Evolutionary conservation across 1,140 invertebrate genomes (phyloP), one percentile per base, ranked within the genome.

Genomic region (Phenacoccus solenopsis): DNA sequence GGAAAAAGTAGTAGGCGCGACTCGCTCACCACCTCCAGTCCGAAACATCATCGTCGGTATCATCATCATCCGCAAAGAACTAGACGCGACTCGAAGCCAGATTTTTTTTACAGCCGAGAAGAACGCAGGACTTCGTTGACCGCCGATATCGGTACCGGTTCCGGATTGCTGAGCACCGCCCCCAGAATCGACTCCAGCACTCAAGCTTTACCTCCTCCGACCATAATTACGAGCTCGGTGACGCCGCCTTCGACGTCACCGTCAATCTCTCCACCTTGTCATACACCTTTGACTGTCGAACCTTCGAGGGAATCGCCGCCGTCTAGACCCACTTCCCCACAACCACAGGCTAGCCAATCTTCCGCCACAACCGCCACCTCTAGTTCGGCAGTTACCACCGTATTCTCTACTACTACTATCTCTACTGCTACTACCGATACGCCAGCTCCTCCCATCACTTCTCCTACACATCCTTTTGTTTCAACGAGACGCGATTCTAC

Each of bases 171-270:
- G 22, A 70, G 67, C 4, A 57, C 70, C 9, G 68, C 28, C n/a
- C 24, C 73, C 0, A 57, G 71, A 4, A 71, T 75, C 3, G 59
- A 70, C 9, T 67, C 70, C 22, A 61, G 56, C 21, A 69, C 72
- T 10, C 72, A 73, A 74, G 83, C 83, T 0, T 80, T 89, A 73
- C 87, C 85, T 16, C 88, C 89, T 61, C 90, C 89, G 0, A 91
- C 88, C 22, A 91, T 91, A 69, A 86, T 91, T 35, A 91, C 85
- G 74, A 90, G 88, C 22, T 87, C 87, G 28, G 89, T 90, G 1
- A 90, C 89, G 38, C 89, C 89, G 21, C 89, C 90, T 27, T 82
- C 88, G 12, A 86, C 88, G 0, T 90, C 89, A 20, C 88, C 88
- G 0, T 84, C 86, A 0, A 78, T 80, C 1, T 67, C 72, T 25